Base-by-base conservation (phyloP, 2,888 invertebrate species). In the Adelphocoris suturalis region DNA sequence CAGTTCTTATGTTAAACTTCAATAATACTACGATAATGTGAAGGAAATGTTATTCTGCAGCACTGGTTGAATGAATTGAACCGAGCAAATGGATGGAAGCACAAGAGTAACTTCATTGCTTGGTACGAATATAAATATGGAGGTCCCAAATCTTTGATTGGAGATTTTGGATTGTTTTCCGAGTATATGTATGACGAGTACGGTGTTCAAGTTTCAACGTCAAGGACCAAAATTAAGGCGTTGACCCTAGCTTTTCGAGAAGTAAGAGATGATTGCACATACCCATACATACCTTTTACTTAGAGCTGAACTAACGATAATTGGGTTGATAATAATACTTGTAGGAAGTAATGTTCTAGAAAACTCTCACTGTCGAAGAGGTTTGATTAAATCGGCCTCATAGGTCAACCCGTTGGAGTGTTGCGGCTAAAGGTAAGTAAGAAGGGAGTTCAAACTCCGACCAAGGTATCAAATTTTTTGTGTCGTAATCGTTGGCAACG, bases 81-180 rank as follows among this genome's bases (percentile, higher is more conserved):
- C 23, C 19, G 47, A 52, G 61, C 55, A 19, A 90, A 90, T 55
- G 76, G 84, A 4, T 90, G 90, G 86, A 78, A 90, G 11, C 90
- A 90, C 85, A 87, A 81, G 37, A 47, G 52, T 14, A 76, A 90
- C 52, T 87, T 90, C 27, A 84, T 91, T 23, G 80, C 78, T 19
- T 90, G 91, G 91, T 48, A 55, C 27, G 91, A 91, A 37, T 80
- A 76, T 47, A 61, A 27, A 4, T 52, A 68, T 13, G 91, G 91
- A 48, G 90, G 90, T 19, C 90, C 91, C 12, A 91, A 89, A 19
- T 52, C 47, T 13, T 87, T 90, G 55, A 78, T 91, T n/a, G 91
- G 91, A 16, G 90, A 80, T 16, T 76, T 91, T 0, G 84, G 80
- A 0, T 4, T 55, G 16, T 90, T 90, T 52, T 23, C 85, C n/a